These are phyloP conservation scores for Hyposoter didymator DNA, from an alignment of 2,888 invertebrate species.

Conservation along the genomic window DNA sequence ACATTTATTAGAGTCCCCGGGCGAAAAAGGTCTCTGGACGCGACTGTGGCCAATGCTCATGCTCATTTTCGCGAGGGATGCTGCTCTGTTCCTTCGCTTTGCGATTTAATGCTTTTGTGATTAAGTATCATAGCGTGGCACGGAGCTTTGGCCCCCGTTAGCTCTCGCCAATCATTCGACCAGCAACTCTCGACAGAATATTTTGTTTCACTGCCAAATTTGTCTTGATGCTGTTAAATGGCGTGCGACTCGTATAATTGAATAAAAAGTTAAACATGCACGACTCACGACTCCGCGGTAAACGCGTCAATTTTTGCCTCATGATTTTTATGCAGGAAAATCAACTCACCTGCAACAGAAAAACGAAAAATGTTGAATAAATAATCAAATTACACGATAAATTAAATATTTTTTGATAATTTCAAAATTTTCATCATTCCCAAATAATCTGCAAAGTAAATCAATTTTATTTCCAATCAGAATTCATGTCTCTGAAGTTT, in stretches of 20 bases:
- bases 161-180: conserved; percentile 32
- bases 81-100: conserved; percentile 17
- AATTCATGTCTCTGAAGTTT: too few relatives aligned
- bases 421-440: not conserved
- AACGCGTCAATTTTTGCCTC: conserved; percentile 33
- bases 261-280: conserved; percentile 18
- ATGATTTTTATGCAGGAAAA: conserved; percentile 41
- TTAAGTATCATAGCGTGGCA: conserved; percentile 47
- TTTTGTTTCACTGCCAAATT: conserved; percentile 30
- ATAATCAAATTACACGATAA: not conserved
- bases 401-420: too few relatives aligned
- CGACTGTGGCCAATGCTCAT: conserved; percentile 19
- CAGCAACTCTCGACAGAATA: conserved; percentile 7
- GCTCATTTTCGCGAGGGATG: conserved; percentile 42
- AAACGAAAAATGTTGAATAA: conserved; percentile 42
- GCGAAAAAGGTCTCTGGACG: conserved; percentile 65
- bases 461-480: not conserved
- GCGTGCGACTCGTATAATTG: not conserved
- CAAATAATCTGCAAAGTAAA: not conserved
- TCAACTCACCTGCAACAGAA: conserved; percentile 70
- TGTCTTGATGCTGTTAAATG: conserved; percentile 10
- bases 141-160: conserved; percentile 9
- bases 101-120: conserved; percentile 62
- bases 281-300: conserved; percentile 58
- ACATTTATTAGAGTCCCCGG: conserved; percentile 79